Conservation (phyloP, 1,140 invertebrate species). For the Archegozetes longisetosus region DNA sequence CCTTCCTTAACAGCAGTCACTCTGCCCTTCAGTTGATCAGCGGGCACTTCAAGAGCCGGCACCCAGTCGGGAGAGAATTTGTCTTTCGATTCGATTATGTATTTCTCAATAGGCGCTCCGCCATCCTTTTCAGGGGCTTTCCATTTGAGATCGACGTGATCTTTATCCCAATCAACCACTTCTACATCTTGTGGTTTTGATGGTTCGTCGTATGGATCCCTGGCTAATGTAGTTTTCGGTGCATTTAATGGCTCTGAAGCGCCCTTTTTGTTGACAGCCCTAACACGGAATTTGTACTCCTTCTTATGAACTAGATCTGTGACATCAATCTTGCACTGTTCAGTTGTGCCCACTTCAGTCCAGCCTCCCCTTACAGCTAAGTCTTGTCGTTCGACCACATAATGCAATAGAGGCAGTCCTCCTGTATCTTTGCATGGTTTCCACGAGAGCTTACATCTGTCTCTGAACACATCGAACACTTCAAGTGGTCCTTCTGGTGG, state of each 20-base stretch:
- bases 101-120: slow-evolving; percentile 75
- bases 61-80: slow-evolving; percentile 72
- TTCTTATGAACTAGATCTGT: slow-evolving; percentile 70
- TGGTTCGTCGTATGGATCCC: slow-evolving; percentile 95
- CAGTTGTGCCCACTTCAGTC: slow-evolving; percentile 51
- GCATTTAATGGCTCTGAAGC: slow-evolving; percentile 65
- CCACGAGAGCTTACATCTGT: slow-evolving; percentile 78
- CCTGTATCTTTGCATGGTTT: slow-evolving; percentile 84
- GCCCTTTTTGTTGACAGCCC: slow-evolving; percentile 69
- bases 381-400: slow-evolving; percentile 88
- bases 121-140: slow-evolving; percentile 72
- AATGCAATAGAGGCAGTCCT: slow-evolving; percentile 71
- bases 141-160: slow-evolving; percentile 90
- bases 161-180: slow-evolving; percentile 87
- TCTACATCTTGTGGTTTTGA: slow-evolving; percentile 76
- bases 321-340: slow-evolving; percentile 59
- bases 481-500: slow-evolving; percentile 68
- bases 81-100: slow-evolving; percentile 92
- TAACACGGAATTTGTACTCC: slow-evolving; percentile 86
- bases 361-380: slow-evolving; percentile 48
- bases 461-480: slow-evolving; percentile 77
- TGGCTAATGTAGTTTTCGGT: slow-evolving; percentile 70
- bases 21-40: background rate
- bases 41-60: slow-evolving; percentile 15
- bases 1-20: slow-evolving; percentile 58